These are phyloP conservation scores for Semotilus atromaculatus DNA, from an alignment of 2,797 vertebrate species.

Conservation along the genomic window DNA sequence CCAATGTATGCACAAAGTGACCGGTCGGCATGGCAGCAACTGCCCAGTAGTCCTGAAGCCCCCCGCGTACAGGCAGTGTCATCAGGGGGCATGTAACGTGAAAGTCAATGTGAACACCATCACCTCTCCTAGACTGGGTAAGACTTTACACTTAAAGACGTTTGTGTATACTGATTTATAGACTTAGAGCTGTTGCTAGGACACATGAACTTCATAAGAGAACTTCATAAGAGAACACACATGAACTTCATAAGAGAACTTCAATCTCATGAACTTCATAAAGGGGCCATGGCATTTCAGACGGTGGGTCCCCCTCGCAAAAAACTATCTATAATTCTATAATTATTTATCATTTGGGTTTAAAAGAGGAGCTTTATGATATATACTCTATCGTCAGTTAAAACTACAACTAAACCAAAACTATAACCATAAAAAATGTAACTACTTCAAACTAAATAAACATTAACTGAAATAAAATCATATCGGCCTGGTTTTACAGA, in stretches of 20 bases:
- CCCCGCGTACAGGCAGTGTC: conserved; percentile 89
- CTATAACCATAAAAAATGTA: neutral
- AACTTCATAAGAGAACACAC: no score
- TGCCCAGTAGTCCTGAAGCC: conserved; percentile 85
- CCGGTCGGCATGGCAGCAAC: conserved; percentile 91
- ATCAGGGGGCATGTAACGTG: conserved; percentile 88
- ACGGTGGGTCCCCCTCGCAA: neutral
- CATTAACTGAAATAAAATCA: neutral
- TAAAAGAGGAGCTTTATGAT: neutral
- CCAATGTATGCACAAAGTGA: conserved; percentile 96
- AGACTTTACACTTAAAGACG: conserved; percentile 62
- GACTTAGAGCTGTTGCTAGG: neutral
- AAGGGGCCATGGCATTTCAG: neutral
- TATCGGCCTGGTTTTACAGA: no score
- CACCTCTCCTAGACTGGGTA: conserved; percentile 93
- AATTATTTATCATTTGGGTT: neutral
- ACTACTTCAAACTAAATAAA: neutral
- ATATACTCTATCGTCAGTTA: neutral
- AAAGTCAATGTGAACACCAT: conserved; percentile 93
- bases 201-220: neutral
- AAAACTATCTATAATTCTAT: no score
- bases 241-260: no score
- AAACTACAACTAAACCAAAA: neutral
- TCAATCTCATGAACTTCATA: no score
- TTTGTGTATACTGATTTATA: neutral